Evolutionary conservation across 2,888 invertebrate species (phyloP).

Genomic region (Drosophila colorata): DNA sequence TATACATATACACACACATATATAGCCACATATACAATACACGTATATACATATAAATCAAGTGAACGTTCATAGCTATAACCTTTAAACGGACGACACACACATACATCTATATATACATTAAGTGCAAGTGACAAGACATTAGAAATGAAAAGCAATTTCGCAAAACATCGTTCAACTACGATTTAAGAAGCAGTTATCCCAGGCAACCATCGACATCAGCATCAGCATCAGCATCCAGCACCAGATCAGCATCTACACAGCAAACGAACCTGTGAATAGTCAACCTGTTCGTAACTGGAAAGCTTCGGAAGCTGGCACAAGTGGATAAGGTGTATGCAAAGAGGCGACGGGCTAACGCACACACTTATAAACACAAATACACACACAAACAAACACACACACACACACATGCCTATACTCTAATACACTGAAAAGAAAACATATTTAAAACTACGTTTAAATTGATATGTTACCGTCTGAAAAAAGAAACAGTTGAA

Average conservation of each 20-base stretch:
- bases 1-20: slow-evolving; percentile 22
- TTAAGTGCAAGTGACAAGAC: slow-evolving; percentile 59
- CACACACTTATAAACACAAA: slow-evolving; percentile 36
- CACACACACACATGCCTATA: slow-evolving; percentile 3
- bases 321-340: slow-evolving; percentile 1
- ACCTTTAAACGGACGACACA: slow-evolving; percentile 52
- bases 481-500: slow-evolving; percentile 16
- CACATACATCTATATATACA: slow-evolving; percentile 20
- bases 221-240: slow-evolving; percentile 3
- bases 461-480: slow-evolving; percentile 36
- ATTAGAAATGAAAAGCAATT: slow-evolving; percentile 70
- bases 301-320: slow-evolving; percentile 2
- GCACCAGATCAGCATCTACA: neutral
- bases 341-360: slow-evolving; percentile 35
- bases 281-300: slow-evolving; percentile 25
- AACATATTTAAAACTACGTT: slow-evolving; percentile 17
- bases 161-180: slow-evolving; percentile 57
- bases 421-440: slow-evolving; percentile 10
- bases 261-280: slow-evolving; percentile 6
- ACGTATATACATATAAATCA: slow-evolving; percentile 38
- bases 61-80: slow-evolving; percentile 56
- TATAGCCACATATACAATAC: slow-evolving; percentile 31
- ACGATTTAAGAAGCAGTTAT: slow-evolving; percentile 39
- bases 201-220: slow-evolving; percentile 3
- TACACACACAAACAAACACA: slow-evolving; percentile 8